A percentile compares a stretch with the other conserved stretches of the same genome.
These are phyloP conservation scores for Acropternis orthonyx DNA, from an alignment of 2,797 vertebrate genomes.

Conservation along the genomic window DNA sequence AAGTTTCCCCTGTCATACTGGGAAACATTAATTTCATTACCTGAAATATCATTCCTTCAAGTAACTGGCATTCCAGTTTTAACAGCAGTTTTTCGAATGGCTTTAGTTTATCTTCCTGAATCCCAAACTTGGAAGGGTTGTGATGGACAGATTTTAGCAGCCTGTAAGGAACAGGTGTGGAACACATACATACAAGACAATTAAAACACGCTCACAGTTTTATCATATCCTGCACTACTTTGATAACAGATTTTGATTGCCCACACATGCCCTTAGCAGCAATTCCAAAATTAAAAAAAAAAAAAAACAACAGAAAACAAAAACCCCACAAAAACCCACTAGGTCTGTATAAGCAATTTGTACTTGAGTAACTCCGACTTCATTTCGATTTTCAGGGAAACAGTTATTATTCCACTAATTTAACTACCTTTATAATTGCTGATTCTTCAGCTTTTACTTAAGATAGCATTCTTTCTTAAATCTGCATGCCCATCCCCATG, in stretches of 20 bases:
- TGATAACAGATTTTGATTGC: not conserved
- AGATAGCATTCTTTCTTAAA: not conserved
- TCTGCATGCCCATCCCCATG: not conserved
- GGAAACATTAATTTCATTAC: constrained; percentile 65
- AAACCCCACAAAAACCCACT: not conserved
- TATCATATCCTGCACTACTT: not conserved
- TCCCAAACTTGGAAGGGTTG: constrained; percentile 94
- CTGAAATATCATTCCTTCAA: constrained; percentile 97
- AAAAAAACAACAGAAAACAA: not conserved
- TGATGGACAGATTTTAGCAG: constrained; percentile 97
- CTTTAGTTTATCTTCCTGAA: constrained; percentile 95
- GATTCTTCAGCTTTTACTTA: not conserved
- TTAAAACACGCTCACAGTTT: not conserved
- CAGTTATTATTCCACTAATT: not conserved
- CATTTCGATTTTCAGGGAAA: not conserved
- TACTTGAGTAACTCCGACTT: not conserved
- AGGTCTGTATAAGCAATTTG: not conserved
- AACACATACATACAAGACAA: not conserved
- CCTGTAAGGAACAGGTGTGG: constrained; percentile 63
- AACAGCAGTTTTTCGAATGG: constrained; percentile 96
- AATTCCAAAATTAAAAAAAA: not conserved
- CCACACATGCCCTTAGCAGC: not conserved
- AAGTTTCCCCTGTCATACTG: not conserved
- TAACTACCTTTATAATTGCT: not conserved
- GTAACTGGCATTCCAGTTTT: constrained; percentile 91